Evolutionary conservation across 2,797 vertebrate genomes (phyloP), one percentile per base, ranked within the genome.

Genomic region (Lerista edwardsae): DNA sequence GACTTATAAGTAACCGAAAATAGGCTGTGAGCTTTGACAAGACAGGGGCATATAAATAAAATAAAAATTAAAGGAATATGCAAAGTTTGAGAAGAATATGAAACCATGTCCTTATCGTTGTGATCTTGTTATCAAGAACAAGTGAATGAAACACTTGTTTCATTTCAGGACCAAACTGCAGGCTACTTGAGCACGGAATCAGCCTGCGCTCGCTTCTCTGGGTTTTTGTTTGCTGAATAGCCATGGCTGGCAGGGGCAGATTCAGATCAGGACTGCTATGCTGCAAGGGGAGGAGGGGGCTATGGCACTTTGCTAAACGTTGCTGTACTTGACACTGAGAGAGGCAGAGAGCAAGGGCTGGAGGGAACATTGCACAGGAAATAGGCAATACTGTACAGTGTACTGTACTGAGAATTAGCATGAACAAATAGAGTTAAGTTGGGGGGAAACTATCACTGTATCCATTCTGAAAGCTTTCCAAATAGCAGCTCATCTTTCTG

Each of bases 291-390:
- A 17, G 15, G 15, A 61, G 23, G 6, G 6, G 25, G 59, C 51
- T 55, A 10, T 55, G 19, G 51, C 51, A 55, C 15, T 55, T 55
- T 55, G 51, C 51, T 17, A 55, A 55, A 2, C 12, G 15, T 55
- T 55, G 51, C 19, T 55, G 15, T 2, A 17, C 19, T 55, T 25
- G 59, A 61, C 17, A 3, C 11, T 61, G 15, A 81, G 34, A 19
- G 55, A 67, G 44, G 21, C 65, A 64, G 21, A 51, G 59, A 73
- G 27, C 31, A 82, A 68, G 23, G 47, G 29, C 9, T 11, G 36
- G 44, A 75, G 81, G 62, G 75, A 83, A 75, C 61, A 61, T 27
- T 64, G 62, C 74, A 74, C 72, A 75, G 81, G 61, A 75, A 75
- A 57, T 65, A 72, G 61, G 61, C 61, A 75, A 67, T 15, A 7